These are phyloP conservation scores for Mongoloraphidia duomilia DNA, from an alignment of 2,888 invertebrate species.

Conservation along the genomic window DNA sequence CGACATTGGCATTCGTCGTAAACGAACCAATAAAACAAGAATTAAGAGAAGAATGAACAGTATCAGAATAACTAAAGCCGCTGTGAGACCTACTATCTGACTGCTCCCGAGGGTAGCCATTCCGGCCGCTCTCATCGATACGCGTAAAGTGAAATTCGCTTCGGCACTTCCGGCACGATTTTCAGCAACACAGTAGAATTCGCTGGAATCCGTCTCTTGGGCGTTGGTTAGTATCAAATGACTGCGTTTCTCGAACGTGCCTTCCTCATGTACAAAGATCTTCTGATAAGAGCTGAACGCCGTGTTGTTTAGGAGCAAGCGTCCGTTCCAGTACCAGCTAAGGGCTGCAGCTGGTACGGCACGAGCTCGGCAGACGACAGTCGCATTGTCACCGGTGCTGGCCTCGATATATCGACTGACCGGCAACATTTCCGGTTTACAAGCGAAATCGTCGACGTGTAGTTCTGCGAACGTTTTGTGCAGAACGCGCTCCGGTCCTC, in stretches of 20 bases:
- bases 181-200: constrained; percentile 81
- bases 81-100: constrained; percentile 74
- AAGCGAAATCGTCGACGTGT: constrained; percentile 70
- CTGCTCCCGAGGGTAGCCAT: constrained; percentile 71
- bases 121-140: constrained; percentile 61
- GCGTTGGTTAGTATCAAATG: constrained; percentile 65
- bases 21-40: constrained; percentile 56
- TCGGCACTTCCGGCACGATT: constrained; percentile 79
- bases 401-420: constrained; percentile 65
- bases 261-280: constrained; percentile 61
- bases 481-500: constrained; percentile 52
- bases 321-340: constrained; percentile 79
- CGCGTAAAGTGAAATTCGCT: constrained; percentile 78
- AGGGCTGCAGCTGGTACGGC: constrained; percentile 68
- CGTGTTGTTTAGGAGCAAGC: constrained; percentile 60
- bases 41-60: constrained; percentile 58
- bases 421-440: constrained; percentile 65
- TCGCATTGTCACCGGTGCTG: constrained; percentile 70
- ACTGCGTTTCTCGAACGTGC: constrained; percentile 61
- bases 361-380: constrained; percentile 66
- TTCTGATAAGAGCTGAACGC: constrained; percentile 65
- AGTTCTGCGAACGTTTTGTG: constrained; percentile 63
- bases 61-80: constrained; percentile 64
- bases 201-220: constrained; percentile 67
- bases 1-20: constrained; percentile 56